Evolutionary conservation across 2,113 vertebrate species (phyloP), one percentile per base, ranked within the genome.

Genomic region (Atlantisia rogersi): DNA sequence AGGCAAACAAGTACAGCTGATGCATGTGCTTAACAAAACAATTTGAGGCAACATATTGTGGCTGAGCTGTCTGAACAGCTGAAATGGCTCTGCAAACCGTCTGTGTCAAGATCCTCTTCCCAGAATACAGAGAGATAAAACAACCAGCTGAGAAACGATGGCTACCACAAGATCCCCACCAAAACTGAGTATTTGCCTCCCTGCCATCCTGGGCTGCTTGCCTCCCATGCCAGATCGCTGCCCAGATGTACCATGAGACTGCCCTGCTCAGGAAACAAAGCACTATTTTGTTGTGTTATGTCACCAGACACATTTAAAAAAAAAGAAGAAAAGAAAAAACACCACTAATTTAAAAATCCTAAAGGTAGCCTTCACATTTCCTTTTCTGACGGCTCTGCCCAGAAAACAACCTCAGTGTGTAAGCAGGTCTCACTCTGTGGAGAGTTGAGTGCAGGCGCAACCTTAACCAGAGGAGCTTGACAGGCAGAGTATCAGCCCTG

Each of bases 11-110:
- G 73, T n/a, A 62, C 73, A 86, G 73, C 40, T 83, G 94, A 78
- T 79, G 53, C 73, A 52, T 81, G 46, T 60, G 73, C 53, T 94
- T 84, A 88, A 91, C 73, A 78, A 87, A 88, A 83, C 16, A 60
- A 75, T 71, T 84, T 63, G 59, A 82, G 35, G 85, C 79, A 94
- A 74, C 85, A 91, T 90, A 88, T 65, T 94, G 90, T 80, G 71
- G 59, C 55, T 94, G 92, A 96, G 88, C 77, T 79, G 35, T 64
- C 62, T 69, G 91, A 94, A 76, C 80, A 86, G 88, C 80, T 95
- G 94, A 92, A 80, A 86, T 3, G 0, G 76, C 48, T 95, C 77
- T 74, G 67, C 86, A 88, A 79, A 71, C 59, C 2, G 24, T 74
- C 39, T 80, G 53, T 83, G 89, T 77, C 60, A 68, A 80, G 86